phyloP scores from a whole-genome alignment of 2,888 invertebrate genomes.

The Meteorus cinctellus region DNA sequence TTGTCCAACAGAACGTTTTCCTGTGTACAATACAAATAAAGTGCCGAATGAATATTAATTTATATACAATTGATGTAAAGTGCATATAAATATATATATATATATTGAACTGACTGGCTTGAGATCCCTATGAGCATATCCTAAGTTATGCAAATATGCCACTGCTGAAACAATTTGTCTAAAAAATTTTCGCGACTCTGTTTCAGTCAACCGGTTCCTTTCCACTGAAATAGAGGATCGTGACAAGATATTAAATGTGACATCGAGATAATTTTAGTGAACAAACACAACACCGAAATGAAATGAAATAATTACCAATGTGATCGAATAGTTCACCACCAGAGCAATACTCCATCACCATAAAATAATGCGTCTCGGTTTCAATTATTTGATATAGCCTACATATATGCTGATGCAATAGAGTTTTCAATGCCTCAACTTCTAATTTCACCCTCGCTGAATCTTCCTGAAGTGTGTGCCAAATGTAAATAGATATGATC shows the following conservation, averaged over 20 bases:
- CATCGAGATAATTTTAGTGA: neutral
- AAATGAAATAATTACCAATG: slow-evolving; percentile 74
- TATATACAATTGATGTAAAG: neutral
- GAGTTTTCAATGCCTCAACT: slow-evolving; percentile 81
- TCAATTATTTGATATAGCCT: slow-evolving; percentile 87
- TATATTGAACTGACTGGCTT: slow-evolving; percentile 80
- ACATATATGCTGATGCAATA: slow-evolving; percentile 84
- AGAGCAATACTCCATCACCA: slow-evolving; percentile 88
- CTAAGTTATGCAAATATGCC: slow-evolving; percentile 83
- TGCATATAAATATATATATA: neutral
- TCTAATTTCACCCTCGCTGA: slow-evolving; percentile 83
- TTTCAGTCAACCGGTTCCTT: slow-evolving; percentile 81
- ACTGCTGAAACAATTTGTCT: slow-evolving; percentile 86
- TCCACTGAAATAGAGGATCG: slow-evolving; percentile 75
- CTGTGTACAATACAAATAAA: slow-evolving; percentile 67
- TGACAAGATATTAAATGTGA: too few relatives aligned
- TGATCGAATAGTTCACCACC: slow-evolving; percentile 91
- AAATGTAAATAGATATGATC: slow-evolving; percentile 14
- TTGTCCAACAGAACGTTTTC: slow-evolving; percentile 86
- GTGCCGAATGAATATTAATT: slow-evolving; percentile 30
- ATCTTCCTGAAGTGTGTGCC: slow-evolving; percentile 77
- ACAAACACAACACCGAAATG: neutral
- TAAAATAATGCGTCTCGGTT: slow-evolving; percentile 82
- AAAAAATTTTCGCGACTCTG: slow-evolving; percentile 84
- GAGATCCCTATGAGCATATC: slow-evolving; percentile 86